Base-by-base conservation (phyloP, 2,888 invertebrate genomes). In the Polyploca ridens region DNA sequence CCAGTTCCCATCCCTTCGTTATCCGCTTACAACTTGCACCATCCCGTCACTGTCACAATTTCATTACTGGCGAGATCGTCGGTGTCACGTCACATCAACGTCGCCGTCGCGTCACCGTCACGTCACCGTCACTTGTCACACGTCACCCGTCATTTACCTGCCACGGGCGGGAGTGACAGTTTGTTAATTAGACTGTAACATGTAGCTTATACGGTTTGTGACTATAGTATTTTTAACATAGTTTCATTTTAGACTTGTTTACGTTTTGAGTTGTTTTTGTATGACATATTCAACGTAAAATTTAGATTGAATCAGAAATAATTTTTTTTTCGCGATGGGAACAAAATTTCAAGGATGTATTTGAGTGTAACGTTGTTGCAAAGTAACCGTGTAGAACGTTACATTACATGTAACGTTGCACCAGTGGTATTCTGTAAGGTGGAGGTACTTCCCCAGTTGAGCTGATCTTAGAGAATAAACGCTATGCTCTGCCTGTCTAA, bases 121-220 rank as follows among this genome's bases (percentile, higher is more conserved):
- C 67, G 71, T 74, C 72, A 60, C 64, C 68, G 74, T 73, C 76
- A 71, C 68, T 62, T 71, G 77, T 78, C 79, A 81, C 72, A 74
- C 77, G 81, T 79, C 82, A 78, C 77, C 72, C 74, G 87, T 88
- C 89, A 84, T 75, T 89, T 86, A 89, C 88, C 90, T 90, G 90
- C 85, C 90, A 89, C 77, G 81, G 72, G 71, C 73, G 77, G 78
- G 81, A 84, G 82, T 82, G 89, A 90, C 89, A 87, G 86, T 87
- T 87, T 82, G 90, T 91, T 93, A 92, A 93, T 93, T 91, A 92
- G 90, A 87, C 83, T 86, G 89, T 87, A 86, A 86, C 85, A 78
- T 80, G 76, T 76, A 60, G 64, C 19, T 38, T 61, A 35, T 38
- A 16, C 27, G 27, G 44, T 44, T 44, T 44, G 61, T 19, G 1